Evolutionary conservation across 2,797 vertebrate species (phyloP).

Genomic region (Malurus splendens): DNA sequence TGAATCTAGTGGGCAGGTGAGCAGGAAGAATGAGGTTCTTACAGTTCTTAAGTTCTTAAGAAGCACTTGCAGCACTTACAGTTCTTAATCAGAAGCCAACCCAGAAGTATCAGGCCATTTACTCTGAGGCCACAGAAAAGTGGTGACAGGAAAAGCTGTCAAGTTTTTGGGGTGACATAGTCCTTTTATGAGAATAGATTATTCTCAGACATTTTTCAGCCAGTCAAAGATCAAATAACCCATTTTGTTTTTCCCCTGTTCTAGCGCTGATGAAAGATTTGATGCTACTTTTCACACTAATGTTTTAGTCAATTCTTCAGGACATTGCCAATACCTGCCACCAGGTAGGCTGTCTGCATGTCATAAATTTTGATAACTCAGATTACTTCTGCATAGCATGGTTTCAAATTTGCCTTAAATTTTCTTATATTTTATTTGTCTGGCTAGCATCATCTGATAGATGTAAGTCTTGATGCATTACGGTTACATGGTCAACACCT

Average conservation of each 20-base stretch:
- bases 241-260: not conserved
- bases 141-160: not conserved
- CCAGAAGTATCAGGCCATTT: not conserved
- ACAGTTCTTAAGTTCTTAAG: not conserved
- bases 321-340: constrained; percentile 83
- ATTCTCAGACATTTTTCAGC: not conserved
- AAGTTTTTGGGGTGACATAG: not conserved
- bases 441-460: not conserved
- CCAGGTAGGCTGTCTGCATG: constrained; percentile 78
- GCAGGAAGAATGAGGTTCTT: not conserved
- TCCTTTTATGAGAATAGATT: not conserved
- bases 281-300: constrained; percentile 92
- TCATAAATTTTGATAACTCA: not conserved
- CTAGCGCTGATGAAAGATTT: constrained; percentile 89
- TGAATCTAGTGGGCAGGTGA: not conserved
- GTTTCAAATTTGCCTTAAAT: not conserved
- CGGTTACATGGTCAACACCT: not conserved
- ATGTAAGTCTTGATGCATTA: not conserved
- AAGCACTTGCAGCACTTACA: not conserved
- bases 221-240: not conserved
- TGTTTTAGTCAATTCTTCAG: constrained; percentile 83
- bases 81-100: not conserved
- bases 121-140: not conserved
- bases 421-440: not conserved
- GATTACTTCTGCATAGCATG: not conserved